Evolutionary conservation across 2,113 vertebrate genomes (phyloP), one percentile per base, ranked within the genome.

Genomic region (Hypocryptadius cinnamomeus): DNA sequence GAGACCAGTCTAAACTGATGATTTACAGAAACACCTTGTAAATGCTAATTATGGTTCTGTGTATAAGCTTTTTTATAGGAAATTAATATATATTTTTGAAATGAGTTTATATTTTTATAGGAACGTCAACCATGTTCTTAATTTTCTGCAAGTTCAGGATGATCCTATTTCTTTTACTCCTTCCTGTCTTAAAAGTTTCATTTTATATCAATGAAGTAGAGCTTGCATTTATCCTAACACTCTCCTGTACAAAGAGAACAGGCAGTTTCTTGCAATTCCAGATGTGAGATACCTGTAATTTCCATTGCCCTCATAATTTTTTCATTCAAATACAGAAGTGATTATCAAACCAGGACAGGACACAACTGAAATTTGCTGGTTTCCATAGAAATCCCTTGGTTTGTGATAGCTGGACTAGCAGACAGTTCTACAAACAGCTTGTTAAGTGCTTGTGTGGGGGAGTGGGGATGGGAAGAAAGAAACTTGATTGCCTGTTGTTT

Each of bases 381-480:
- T 96, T 95, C 95, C 85, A 77, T 96, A 87, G 87, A 87, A 69
- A 35, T 84, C 30, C 45, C 39, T 70, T 35, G n/a, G 20, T 91
- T 85, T 81, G 70, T n/a, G 63, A 39, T 87, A 87, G 37, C 70
- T 84, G 84, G 66, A 84, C n/a, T 20, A 72, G 78, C 73, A 93
- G 89, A 73, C 19, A 1, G 33, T 79, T 93, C 31, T 79, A 27
- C 89, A 93, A 70, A 90, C 91, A 89, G 71, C 71, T 83, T 48
- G 13, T 90, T 16, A 63, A 71, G 40, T 83, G 70, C 63, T 83
- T 7, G 14, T 65, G 79, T 80, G 90, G 90, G 76, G 61, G 85
- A 88, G 92, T 80, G 56, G 47, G 14, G 44, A 9, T 10, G 11
- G 39, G 59, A 56, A 94, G 77, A 25, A 30, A 48, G 91, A 53